These are phyloP conservation scores for Procapra przewalskii DNA, from an alignment of 2,113 vertebrate species.

Conservation along the genomic window DNA sequence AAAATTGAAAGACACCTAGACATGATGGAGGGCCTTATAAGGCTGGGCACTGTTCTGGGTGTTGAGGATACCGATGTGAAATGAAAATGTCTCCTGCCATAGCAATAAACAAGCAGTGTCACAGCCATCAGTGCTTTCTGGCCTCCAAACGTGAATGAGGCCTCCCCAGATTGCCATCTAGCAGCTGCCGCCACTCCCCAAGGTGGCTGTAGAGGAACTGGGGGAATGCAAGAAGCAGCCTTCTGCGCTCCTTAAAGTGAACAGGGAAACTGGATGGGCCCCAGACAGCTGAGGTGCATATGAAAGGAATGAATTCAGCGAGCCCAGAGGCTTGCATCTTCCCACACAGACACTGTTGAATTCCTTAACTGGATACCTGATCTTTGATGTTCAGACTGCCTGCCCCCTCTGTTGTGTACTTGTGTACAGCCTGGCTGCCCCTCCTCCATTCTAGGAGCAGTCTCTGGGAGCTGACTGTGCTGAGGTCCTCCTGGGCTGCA, in stretches of 20 bases:
- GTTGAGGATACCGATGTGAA: background rate
- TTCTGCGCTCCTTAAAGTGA: background rate
- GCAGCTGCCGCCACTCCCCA: background rate
- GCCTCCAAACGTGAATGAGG: background rate
- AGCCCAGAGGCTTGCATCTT: background rate
- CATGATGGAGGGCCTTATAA: background rate
- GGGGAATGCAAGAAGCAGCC: background rate
- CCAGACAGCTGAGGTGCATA: background rate
- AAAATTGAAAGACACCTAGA: background rate
- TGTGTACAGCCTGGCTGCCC: background rate
- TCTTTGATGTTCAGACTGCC: background rate
- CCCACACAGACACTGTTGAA: background rate
- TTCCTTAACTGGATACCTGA: background rate
- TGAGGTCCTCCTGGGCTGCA: background rate
- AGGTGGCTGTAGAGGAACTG: background rate
- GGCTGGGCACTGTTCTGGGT: rapidly evolving
- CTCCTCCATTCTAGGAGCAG: background rate
- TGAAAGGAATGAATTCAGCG: background rate
- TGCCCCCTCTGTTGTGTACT: rapidly evolving
- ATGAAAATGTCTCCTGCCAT: background rate
- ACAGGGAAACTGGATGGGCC: background rate
- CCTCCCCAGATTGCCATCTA: background rate
- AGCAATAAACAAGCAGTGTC: background rate
- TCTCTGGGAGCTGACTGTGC: background rate
- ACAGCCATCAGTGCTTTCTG: background rate